Evolutionary conservation across 1,140 invertebrate genomes (phyloP), one percentile per base, ranked within the genome.

Genomic region (Trypoxylus dichotomus): DNA sequence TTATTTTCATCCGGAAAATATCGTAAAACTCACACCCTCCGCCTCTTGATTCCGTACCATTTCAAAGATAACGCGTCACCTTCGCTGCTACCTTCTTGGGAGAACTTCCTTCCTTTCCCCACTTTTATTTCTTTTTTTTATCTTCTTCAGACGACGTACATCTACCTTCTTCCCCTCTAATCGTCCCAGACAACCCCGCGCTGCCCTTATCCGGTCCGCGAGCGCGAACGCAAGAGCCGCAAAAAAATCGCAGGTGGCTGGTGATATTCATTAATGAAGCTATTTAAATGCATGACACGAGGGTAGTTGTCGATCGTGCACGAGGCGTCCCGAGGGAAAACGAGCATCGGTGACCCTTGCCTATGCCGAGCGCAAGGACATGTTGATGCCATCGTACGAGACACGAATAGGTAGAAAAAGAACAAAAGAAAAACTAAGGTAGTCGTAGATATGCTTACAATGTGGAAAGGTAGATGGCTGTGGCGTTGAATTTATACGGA

Each of bases 211-310:
- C 47, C 6, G 2, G 47, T n/a, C 47, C 47, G 47, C 10, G 32
- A 37, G 32, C 32, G 19, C 47, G 19, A 54, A 54, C 19, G 47
- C 47, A 19, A 19, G 47, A 54, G 47, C 15, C 15, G 58, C n/a
- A 41, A 37, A 75, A 60, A 78, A 47, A 78, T 78, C 82, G 81
- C 76, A 77, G 76, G 76, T 77, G 76, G 76, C 68, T 32, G 68
- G 43, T 74, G 76, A 77, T 77, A 74, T 68, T 58, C 76, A 74
- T 81, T 83, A 83, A 83, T 83, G 80, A 83, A 80, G 80, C 80
- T 82, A 83, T 83, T 83, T 83, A 83, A 83, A 83, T 83, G 82
- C 82, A 83, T 83, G 78, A 82, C 82, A 81, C 79, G 77, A 79
- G 80, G 80, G 80, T 79, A 60, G 81, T 77, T 76, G 74, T 78